A percentile compares a stretch with the other conserved stretches of the same genome.
These are phyloP conservation scores for Metopia argyrocephala DNA, from an alignment of 2,888 invertebrate genomes.

Conservation along the genomic window DNA sequence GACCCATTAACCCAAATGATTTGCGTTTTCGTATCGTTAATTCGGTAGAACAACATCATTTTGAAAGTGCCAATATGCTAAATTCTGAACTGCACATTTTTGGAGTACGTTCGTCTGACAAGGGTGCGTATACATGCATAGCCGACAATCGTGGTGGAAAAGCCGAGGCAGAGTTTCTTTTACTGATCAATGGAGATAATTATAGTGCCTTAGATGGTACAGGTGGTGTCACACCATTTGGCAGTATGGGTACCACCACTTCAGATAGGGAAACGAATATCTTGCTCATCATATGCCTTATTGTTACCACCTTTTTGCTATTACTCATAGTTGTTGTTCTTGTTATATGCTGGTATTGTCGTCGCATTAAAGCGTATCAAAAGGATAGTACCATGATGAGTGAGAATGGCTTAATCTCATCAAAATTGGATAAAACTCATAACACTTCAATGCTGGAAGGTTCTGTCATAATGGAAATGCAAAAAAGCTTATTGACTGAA, in stretches of 20 bases:
- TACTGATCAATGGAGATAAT: conserved; percentile 80
- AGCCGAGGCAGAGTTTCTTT: conserved; percentile 86
- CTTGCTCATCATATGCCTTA: conserved; percentile 78
- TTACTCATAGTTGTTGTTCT: conserved; percentile 80
- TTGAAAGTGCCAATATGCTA: conserved; percentile 66
- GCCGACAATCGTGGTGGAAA: conserved; percentile 91
- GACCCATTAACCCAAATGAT: conserved; percentile 73
- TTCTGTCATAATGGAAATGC: conserved; percentile 89
- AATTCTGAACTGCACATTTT: conserved; percentile 83
- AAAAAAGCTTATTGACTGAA: conserved; percentile 89
- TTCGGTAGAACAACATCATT: conserved; percentile 71
- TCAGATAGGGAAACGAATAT: conserved; percentile 79
- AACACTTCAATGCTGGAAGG: conserved; percentile 87
- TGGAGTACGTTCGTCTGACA: conserved; percentile 82
- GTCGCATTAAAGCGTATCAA: conserved; percentile 79
- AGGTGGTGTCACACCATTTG: conserved; percentile 72
- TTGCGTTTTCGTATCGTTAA: conserved; percentile 72
- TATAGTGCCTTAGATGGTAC: conserved; percentile 71
- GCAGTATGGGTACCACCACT: conserved; percentile 73
- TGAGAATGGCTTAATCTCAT: conserved; percentile 76
- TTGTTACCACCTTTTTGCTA: conserved; percentile 81
- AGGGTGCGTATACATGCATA: conserved; percentile 87
- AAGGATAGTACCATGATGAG: conserved; percentile 79
- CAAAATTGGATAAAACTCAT: conserved; percentile 80
- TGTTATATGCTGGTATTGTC: conserved; percentile 80